A percentile compares a stretch with the other conserved stretches of the same genome.
Conservation (phyloP, 1,140 invertebrate genomes). For the Drosophila bocki region DNA sequence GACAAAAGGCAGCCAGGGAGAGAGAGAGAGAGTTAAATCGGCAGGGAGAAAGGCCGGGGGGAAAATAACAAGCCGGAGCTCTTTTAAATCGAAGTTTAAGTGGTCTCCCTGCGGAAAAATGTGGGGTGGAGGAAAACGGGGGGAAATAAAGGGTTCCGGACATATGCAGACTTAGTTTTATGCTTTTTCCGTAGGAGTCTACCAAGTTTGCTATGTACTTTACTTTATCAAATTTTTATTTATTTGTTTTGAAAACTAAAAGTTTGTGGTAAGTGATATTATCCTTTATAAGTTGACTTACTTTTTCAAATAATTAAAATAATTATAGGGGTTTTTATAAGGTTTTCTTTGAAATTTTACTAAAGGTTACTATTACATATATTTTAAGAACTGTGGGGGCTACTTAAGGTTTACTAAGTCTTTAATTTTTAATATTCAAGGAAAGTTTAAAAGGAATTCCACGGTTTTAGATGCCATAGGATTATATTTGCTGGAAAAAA, state of each 20-base stretch:
- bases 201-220: not conserved
- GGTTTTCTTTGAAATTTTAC: not conserved
- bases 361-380: not conserved
- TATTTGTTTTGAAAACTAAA: not conserved
- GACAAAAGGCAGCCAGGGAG: constrained; percentile 17
- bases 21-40: not conserved
- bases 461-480: not conserved
- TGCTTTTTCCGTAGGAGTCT: not conserved
- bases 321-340: not conserved
- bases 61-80: constrained; percentile 36
- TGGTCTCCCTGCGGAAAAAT: constrained; percentile 26
- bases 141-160: not conserved
- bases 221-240: not conserved
- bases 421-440: not conserved
- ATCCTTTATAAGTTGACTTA: too few species aligned
- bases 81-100: constrained; percentile 76
- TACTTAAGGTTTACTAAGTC: not conserved
- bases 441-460: not conserved
- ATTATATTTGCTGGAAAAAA: not conserved
- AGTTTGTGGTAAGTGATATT: not conserved
- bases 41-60: not conserved
- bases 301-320: not conserved
- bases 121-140: not conserved
- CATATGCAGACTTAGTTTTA: constrained; percentile 17
- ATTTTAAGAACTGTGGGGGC: not conserved